A percentile compares a stretch with the other conserved stretches of the same genome.
phyloP scores from a whole-genome alignment of 2,113 vertebrate species.

The Athene cunicularia region DNA sequence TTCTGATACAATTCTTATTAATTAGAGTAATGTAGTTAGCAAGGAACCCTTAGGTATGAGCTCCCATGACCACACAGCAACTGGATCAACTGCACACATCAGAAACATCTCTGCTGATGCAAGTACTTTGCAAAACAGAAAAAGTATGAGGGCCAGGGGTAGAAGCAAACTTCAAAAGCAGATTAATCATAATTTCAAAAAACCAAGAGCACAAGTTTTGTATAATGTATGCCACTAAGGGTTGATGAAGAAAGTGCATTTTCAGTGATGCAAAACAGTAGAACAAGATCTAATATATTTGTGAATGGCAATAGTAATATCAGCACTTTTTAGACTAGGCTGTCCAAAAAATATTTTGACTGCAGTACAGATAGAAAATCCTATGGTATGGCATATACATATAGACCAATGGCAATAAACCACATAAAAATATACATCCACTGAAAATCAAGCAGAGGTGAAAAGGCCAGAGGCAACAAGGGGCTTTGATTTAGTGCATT shows the following conservation, averaged over 20 bases:
- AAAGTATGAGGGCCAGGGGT: background rate
- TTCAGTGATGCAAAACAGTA: background rate
- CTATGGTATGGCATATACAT: background rate
- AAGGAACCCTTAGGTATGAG: slow-evolving; percentile 15
- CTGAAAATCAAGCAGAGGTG: background rate
- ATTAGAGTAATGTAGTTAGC: background rate
- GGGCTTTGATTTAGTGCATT: background rate
- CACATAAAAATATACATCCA: background rate
- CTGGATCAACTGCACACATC: background rate
- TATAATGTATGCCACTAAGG: background rate
- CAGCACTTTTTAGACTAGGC: background rate
- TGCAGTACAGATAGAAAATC: background rate
- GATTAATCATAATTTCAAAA: background rate
- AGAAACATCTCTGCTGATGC: background rate
- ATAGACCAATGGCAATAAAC: background rate
- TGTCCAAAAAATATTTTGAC: background rate
- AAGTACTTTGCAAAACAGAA: background rate
- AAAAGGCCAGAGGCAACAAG: background rate
- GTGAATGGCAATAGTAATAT: background rate
- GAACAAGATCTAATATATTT: background rate
- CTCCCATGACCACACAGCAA: background rate
- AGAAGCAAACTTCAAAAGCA: background rate
- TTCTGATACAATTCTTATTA: background rate
- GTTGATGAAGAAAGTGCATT: background rate
- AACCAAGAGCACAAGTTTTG: background rate